These are phyloP conservation scores for Pluvianellus socialis DNA, from an alignment of 2,113 vertebrate genomes.

Conservation along the genomic window DNA sequence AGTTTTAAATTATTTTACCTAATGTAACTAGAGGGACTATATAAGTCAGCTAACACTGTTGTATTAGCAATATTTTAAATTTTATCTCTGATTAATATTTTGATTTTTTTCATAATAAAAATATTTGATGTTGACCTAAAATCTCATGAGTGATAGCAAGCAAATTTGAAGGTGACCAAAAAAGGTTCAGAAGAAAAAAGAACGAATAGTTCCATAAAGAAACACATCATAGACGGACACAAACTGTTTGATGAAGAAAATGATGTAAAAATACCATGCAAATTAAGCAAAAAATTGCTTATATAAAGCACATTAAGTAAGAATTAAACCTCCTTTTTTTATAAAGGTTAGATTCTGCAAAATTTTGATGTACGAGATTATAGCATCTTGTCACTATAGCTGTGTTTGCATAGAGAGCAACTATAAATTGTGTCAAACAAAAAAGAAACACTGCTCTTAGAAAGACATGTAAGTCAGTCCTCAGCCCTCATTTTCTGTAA, in stretches of 20 bases:
- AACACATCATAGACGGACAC: background rate
- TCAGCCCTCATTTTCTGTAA: background rate
- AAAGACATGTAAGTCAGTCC: background rate
- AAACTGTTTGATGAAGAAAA: background rate
- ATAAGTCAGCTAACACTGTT: background rate
- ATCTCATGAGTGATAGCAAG: background rate
- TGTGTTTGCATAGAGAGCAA: background rate
- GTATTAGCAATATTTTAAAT: background rate
- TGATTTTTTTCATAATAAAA: background rate
- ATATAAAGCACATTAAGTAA: background rate
- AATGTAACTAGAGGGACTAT: background rate
- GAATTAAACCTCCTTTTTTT: background rate
- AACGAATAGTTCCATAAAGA: background rate
- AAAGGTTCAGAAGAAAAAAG: background rate
- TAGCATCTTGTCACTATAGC: background rate
- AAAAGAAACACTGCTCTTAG: background rate
- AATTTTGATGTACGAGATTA: background rate
- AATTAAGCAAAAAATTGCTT: background rate
- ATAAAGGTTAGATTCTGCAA: background rate
- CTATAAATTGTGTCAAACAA: background rate
- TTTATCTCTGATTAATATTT: background rate
- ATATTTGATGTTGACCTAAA: background rate
- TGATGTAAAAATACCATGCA: background rate
- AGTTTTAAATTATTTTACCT: background rate
- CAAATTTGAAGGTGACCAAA: background rate